Percentiles rank a stretch among this genome's conserved stretches.
These are phyloP conservation scores for Toxotes jaculatrix DNA, from an alignment of 2,113 vertebrate genomes.

Conservation along the genomic window DNA sequence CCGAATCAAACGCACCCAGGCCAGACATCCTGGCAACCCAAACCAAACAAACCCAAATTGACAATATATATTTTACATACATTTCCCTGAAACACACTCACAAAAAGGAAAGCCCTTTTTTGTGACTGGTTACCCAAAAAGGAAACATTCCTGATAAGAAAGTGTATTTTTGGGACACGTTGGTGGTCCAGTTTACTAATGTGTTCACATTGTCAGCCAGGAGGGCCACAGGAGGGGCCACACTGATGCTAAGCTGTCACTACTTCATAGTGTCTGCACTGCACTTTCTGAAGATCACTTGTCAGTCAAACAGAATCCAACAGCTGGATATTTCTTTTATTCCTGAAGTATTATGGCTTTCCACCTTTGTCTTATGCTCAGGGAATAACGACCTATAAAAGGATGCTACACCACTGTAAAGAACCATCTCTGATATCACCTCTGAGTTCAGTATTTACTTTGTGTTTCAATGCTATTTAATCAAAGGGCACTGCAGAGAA, in stretches of 20 bases:
- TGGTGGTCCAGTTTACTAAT: constrained; percentile 4
- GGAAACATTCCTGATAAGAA: constrained; percentile 57
- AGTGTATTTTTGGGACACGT: constrained; percentile 36
- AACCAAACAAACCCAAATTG: constrained; percentile 75
- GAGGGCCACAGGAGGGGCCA: constrained; percentile 12
- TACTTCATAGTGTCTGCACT: not conserved
- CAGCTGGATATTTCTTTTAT: not conserved
- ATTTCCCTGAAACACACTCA: constrained; percentile 52
- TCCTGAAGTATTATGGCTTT: too few species aligned
- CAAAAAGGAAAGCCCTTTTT: constrained; percentile 45
- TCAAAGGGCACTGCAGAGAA: constrained; percentile 4
- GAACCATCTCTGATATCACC: not conserved
- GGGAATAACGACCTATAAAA: too few species aligned
- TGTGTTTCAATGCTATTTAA: constrained; percentile 18
- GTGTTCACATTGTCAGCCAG: constrained; percentile 1
- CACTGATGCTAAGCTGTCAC: not conserved
- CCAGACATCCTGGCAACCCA: constrained; percentile 77
- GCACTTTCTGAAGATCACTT: not conserved
- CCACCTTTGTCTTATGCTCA: too few species aligned
- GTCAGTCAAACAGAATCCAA: constrained; percentile 1
- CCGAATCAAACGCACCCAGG: constrained; percentile 82
- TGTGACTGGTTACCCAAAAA: constrained; percentile 35
- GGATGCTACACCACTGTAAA: not conserved
- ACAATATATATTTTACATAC: constrained; percentile 63
- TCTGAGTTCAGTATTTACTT: constrained; percentile 8